A percentile compares a stretch with the other conserved stretches of the same genome.
Conservation (phyloP, 2,888 invertebrate species). For the Ecdyonurus torrentis region DNA sequence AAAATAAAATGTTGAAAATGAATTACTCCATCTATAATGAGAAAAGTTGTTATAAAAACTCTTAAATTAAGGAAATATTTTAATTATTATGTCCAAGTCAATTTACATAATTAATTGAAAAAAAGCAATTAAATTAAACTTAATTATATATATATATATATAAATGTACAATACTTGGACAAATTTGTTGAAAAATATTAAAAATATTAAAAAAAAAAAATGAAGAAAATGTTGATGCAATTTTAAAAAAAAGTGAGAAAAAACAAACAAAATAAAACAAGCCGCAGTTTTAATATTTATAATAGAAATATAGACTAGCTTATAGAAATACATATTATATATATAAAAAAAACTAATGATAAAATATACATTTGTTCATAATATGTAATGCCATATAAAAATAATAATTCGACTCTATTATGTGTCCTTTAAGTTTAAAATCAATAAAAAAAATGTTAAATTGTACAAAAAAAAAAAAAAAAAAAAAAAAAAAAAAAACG, state of each 20-base stretch:
- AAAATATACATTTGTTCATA: too few species aligned
- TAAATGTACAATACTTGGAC: background rate
- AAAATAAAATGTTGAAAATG: background rate
- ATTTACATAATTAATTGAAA: background rate
- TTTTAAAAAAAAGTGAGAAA: background rate
- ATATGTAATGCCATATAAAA: background rate
- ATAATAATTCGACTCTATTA: background rate
- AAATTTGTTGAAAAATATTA: background rate
- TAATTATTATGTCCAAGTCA: background rate
- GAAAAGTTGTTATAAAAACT: background rate
- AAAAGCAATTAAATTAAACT: too few species aligned
- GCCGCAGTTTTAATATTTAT: background rate
- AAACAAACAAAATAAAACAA: too few species aligned
- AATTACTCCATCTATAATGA: background rate
- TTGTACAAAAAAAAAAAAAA: too few species aligned
- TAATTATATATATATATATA: too few species aligned
- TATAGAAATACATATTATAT: background rate
- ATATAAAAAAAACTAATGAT: background rate
- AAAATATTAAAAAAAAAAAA: too few species aligned
- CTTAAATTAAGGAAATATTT: background rate
- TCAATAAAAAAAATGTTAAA: constrained; percentile 14
- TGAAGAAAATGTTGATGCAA: background rate
- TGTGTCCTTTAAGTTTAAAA: constrained; percentile 15
- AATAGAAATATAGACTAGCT: background rate
- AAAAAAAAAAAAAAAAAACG: too few species aligned